Percentiles rank a stretch among this genome's conserved stretches.
These are phyloP conservation scores for Drosophila cardini DNA, from an alignment of 1,140 invertebrate species.

Conservation along the genomic window DNA sequence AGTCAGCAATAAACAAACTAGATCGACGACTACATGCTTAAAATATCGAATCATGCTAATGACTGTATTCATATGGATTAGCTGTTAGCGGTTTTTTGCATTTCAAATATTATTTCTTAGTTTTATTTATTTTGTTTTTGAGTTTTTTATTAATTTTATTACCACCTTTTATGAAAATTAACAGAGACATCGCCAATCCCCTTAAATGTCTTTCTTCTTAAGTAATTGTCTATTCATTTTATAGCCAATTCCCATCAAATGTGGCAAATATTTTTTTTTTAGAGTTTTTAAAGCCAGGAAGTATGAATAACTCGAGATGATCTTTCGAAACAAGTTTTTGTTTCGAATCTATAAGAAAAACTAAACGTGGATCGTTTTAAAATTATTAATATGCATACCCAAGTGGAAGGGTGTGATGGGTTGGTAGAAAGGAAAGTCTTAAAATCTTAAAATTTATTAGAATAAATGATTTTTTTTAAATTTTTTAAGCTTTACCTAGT, in stretches of 20 bases:
- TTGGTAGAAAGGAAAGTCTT: too few species aligned
- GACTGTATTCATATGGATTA: constrained; percentile 19
- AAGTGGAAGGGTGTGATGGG: background rate
- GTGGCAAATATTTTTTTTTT: background rate
- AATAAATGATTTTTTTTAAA: too few species aligned
- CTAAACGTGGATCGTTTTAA: background rate
- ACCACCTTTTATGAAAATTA: constrained; percentile 12
- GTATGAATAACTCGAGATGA: background rate
- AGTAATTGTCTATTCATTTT: constrained; percentile 12
- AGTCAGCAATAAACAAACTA: constrained; percentile 47
- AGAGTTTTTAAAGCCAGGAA: constrained; percentile 2
- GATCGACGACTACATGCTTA: constrained; percentile 14
- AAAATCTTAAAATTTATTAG: too few species aligned
- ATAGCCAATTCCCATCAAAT: background rate
- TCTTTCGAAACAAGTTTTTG: background rate
- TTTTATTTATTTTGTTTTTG: constrained; percentile 3
- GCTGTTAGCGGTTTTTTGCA: constrained; percentile 10
- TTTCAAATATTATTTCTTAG: constrained; percentile 1
- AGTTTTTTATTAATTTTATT: constrained; percentile 18
- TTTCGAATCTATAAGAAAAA: too few species aligned
- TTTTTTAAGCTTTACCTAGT: too few species aligned
- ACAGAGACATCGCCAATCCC: constrained; percentile 13
- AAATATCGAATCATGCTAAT: constrained; percentile 23
- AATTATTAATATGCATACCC: background rate
- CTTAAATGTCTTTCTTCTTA: constrained; percentile 7